A percentile compares a stretch with the other conserved stretches of the same genome.
Conservation (phyloP, 1,140 invertebrate species). For the Dryas iulia region DNA sequence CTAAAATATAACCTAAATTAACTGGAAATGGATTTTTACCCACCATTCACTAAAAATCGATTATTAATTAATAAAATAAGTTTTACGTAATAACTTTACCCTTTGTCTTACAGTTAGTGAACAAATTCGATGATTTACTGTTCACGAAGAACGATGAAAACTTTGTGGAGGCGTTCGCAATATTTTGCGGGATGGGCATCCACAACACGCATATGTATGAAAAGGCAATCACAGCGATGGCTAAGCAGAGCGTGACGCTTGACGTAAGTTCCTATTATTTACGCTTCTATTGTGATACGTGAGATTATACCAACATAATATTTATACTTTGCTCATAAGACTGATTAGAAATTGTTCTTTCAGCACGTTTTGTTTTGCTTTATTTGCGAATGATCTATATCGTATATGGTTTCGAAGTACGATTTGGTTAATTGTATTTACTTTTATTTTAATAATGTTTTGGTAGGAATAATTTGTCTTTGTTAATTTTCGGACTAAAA, state of each 20-base stretch:
- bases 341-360: not conserved
- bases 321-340: not conserved
- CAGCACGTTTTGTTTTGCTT: not conserved
- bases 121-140: constrained; percentile 93
- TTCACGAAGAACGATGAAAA: constrained; percentile 97
- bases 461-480: not conserved
- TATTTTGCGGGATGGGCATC: constrained; percentile 98
- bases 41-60: no score
- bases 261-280: constrained; percentile 80
- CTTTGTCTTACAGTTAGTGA: constrained; percentile 86
- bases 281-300: not conserved
- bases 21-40: no score
- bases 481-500: no score
- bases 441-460: not conserved
- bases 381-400: not conserved
- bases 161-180: constrained; percentile 97
- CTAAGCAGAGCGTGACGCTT: constrained; percentile 96
- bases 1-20: no score
- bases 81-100: not conserved
- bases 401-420: not conserved
- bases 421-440: not conserved
- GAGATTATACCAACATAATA: not conserved
- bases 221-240: constrained; percentile 94
- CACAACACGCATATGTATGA: constrained; percentile 99
- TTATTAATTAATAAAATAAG: no score